phyloP scores from a whole-genome alignment of 2,888 invertebrate genomes.

The Harpagoxenus sublaevis region DNA sequence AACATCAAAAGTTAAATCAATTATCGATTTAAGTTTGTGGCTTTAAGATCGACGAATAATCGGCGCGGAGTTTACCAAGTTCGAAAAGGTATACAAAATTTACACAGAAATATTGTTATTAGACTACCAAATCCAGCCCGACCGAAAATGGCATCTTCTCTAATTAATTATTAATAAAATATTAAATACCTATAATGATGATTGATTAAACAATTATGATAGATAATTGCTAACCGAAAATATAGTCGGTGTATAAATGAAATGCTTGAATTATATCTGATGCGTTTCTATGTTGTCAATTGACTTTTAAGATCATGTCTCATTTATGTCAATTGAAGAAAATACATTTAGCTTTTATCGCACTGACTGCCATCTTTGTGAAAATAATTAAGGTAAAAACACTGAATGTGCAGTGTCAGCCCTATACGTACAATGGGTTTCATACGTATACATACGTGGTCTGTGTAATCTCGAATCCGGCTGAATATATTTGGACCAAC shows the following conservation, averaged over 20 bases:
- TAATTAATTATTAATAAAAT: not conserved
- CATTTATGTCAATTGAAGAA: not conserved
- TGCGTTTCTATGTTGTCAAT: not conserved
- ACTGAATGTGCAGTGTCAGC: conserved; percentile 1
- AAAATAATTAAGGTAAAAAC: conserved; percentile 32
- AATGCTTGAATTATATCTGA: not conserved
- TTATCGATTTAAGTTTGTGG: no score
- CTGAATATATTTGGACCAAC: conserved; percentile 54
- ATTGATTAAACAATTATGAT: not conserved
- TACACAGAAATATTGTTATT: no score
- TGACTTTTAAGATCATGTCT: not conserved
- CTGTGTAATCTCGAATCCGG: conserved; percentile 11
- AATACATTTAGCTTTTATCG: not conserved
- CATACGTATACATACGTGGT: not conserved
- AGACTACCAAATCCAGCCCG: no score
- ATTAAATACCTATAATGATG: not conserved
- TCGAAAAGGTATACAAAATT: no score
- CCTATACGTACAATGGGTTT: not conserved
- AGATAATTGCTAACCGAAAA: not conserved
- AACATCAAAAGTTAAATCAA: no score
- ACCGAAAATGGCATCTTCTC: no score
- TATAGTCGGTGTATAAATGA: not conserved
- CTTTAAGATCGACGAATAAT: no score
- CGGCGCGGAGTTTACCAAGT: no score
- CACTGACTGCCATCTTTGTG: not conserved